Evolutionary conservation across 2,888 invertebrate genomes (phyloP), one percentile per base, ranked within the genome.

Genomic region (Pardosa pseudoannulata): DNA sequence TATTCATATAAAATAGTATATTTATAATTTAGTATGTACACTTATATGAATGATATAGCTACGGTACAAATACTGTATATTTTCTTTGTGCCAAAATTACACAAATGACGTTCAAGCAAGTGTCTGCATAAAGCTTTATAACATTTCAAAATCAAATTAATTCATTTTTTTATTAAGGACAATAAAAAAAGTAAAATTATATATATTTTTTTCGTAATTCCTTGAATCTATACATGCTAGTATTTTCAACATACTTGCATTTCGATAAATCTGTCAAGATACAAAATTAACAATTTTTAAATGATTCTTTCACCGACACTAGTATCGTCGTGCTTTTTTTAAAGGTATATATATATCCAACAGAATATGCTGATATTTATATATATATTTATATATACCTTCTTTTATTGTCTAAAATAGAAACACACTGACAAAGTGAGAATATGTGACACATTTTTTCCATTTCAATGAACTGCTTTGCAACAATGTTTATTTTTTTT

Each of bases 401-500:
- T 56, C 46, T 46, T 46, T 46, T 56, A 56, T 36, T 36, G 16
- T 46, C 56, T 56, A 56, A 23, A 23, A 23, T 56, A 56, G 23
- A 56, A 56, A 56, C 56, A 56, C 56, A 56, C 56, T 23, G 41
- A 46, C 6, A 46, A n/a, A 56, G 19, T 56, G 56, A 56, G n/a
- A 23, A 56, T 56, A 56, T 56, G 9, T 36, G 36, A 23, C 11
- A 56, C 23, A 56, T 56, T 56, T 56, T 56, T n/a, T n/a, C n/a
- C 46, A 7, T 5, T 19, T 56, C 3, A 56, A 56, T 56, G 56
- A 56, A 56, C 56, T 56, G 56, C 23, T 56, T 56, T 16, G 23
- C 56, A 56, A 56, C 23, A 56, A 56, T 56, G 1, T 56, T 23
- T 11, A n/a, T n/a, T n/a, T n/a, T n/a, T n/a, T n/a, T n/a, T n/a